Evolutionary conservation across 1,140 invertebrate species (phyloP).

Genomic region (Bombus ignitus): DNA sequence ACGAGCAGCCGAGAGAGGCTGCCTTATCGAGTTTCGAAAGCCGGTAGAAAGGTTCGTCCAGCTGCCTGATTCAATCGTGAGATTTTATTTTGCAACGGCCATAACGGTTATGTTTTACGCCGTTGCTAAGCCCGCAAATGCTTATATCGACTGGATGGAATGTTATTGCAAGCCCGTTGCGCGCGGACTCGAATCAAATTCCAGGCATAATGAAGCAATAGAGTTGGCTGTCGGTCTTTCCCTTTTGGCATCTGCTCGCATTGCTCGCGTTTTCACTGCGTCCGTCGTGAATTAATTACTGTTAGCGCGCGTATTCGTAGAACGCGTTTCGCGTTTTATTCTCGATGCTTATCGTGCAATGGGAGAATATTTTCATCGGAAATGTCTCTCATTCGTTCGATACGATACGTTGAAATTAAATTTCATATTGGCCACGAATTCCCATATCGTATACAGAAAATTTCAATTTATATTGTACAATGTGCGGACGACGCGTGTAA

Average conservation of each 20-base stretch:
- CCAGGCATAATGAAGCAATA: constrained; percentile 64
- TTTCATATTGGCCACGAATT: not conserved
- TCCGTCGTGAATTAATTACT: not conserved
- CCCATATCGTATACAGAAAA: not conserved
- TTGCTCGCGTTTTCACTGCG: constrained; percentile 46
- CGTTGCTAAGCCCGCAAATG: not conserved
- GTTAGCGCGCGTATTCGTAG: not conserved
- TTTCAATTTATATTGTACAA: not conserved
- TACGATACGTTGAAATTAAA: not conserved
- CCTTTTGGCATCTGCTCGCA: constrained; percentile 49
- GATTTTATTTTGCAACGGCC: constrained; percentile 24
- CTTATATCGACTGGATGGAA: constrained; percentile 48
- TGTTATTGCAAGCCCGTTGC: constrained; percentile 59
- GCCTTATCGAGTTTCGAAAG: constrained; percentile 10
- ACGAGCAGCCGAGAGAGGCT: not conserved
- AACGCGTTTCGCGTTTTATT: not conserved
- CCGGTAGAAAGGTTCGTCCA: constrained; percentile 21
- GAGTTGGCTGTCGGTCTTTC: constrained; percentile 32
- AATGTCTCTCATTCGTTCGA: not conserved
- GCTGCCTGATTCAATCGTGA: not conserved
- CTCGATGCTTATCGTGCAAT: not conserved
- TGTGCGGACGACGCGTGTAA: too few species aligned
- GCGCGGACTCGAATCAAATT: constrained; percentile 64
- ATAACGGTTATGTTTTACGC: not conserved
- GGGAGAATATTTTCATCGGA: not conserved